A percentile compares a stretch with the other conserved stretches of the same genome.
These are phyloP conservation scores for Cardiocondyla obscurior DNA, from an alignment of 1,140 invertebrate species.

Conservation along the genomic window DNA sequence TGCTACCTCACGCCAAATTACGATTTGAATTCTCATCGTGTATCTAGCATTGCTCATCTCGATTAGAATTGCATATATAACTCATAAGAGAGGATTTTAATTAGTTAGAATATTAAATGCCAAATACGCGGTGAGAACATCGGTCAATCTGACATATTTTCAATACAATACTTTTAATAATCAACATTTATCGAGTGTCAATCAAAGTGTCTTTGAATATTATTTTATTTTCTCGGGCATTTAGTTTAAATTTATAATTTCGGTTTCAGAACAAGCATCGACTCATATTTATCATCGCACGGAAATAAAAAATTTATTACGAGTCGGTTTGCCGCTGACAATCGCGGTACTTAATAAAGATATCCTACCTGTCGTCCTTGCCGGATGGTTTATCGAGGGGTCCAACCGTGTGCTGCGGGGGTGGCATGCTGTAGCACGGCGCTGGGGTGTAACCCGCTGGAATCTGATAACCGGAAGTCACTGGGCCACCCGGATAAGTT, in stretches of 20 bases:
- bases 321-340: conserved; percentile 37
- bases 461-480: conserved; percentile 86
- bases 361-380: conserved; percentile 90
- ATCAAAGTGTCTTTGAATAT: not conserved
- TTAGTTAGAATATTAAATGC: not conserved
- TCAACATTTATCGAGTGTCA: not conserved
- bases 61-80: no score
- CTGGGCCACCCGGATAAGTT: conserved; percentile 86
- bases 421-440: conserved; percentile 93
- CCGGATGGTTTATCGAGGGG: conserved; percentile 89
- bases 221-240: not conserved
- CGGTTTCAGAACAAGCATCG: not conserved
- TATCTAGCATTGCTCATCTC: conserved; percentile 9
- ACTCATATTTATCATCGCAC: conserved; percentile 18
- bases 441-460: conserved; percentile 89
- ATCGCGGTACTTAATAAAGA: conserved; percentile 9
- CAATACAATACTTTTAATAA: not conserved
- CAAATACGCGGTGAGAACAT: conserved; percentile 11
- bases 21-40: conserved; percentile 5
- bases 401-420: conserved; percentile 88
- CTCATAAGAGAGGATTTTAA: not conserved
- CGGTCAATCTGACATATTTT: not conserved
- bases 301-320: conserved; percentile 31
- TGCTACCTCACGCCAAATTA: conserved; percentile 32
- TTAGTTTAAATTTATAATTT: not conserved